phyloP scores from a whole-genome alignment of 1,140 invertebrate genomes.

The Heliconius congener region DNA sequence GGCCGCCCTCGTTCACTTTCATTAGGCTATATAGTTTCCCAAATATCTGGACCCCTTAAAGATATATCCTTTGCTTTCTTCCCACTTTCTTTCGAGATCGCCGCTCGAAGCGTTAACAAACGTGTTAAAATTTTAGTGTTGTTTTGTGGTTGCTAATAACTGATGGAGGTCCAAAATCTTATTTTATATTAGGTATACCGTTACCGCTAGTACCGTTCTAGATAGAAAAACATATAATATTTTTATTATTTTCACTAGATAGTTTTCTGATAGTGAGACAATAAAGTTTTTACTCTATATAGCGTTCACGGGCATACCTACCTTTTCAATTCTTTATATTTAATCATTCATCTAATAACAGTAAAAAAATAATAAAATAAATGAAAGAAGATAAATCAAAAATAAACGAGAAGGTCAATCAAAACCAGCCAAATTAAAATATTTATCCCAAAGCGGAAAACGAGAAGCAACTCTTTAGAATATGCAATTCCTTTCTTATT shows the following conservation, averaged over 20 bases:
- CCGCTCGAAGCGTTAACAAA: conserved; percentile 45
- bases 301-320: background rate
- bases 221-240: too few relatives aligned
- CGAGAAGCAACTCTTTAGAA: conserved; percentile 69
- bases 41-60: conserved; percentile 75
- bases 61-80: conserved; percentile 71
- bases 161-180: background rate
- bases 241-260: too few relatives aligned
- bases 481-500: conserved; percentile 80
- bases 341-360: too few relatives aligned
- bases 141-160: conserved; percentile 47
- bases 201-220: too few relatives aligned
- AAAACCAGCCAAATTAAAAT: conserved; percentile 52
- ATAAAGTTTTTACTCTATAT: background rate
- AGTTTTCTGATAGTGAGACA: background rate
- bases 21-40: conserved; percentile 80
- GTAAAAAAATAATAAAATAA: too few relatives aligned
- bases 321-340: too few relatives aligned
- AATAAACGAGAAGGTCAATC: conserved; percentile 37
- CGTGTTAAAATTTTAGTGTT: conserved; percentile 70
- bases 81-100: conserved; percentile 57
- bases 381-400: background rate
- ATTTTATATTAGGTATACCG: background rate
- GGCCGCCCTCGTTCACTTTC: conserved; percentile 78
- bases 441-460: conserved; percentile 64